These are phyloP conservation scores for Rhinolophus sinicus DNA, from an alignment of 2,113 vertebrate genomes.

Conservation along the genomic window DNA sequence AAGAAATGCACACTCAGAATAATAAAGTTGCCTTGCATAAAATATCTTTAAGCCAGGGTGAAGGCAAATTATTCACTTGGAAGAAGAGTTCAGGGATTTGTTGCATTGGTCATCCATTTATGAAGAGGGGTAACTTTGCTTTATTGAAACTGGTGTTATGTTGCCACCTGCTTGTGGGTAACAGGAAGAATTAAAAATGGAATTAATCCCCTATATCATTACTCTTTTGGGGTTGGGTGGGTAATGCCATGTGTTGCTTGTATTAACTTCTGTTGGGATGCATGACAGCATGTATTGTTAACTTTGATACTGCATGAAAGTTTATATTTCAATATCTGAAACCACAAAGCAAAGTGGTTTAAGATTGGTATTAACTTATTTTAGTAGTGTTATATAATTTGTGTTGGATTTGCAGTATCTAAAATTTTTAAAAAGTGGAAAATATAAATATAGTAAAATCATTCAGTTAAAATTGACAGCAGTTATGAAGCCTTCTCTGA, in stretches of 20 bases:
- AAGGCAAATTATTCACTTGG: slow-evolving; percentile 3
- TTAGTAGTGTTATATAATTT: slow-evolving; percentile 28
- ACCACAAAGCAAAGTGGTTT: slow-evolving; percentile 1
- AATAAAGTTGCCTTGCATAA: background rate
- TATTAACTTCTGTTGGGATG: background rate
- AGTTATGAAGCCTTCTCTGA: background rate
- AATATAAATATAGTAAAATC: background rate
- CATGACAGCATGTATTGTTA: background rate
- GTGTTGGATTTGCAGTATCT: background rate
- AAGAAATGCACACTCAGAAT: background rate
- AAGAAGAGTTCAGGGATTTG: background rate
- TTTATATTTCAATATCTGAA: background rate
- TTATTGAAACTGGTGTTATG: slow-evolving; percentile 48
- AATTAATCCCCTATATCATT: background rate
- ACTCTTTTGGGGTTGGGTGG: background rate
- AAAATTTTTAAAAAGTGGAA: slow-evolving; percentile 4
- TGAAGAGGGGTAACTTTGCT: slow-evolving; percentile 8
- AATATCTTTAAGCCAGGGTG: background rate
- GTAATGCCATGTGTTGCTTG: background rate
- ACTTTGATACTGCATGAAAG: background rate
- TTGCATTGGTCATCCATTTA: background rate
- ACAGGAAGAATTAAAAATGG: slow-evolving; percentile 33
- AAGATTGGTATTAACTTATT: slow-evolving; percentile 19
- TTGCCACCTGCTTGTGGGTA: slow-evolving; percentile 60
- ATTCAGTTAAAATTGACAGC: slow-evolving; percentile 40